phyloP scores from a whole-genome alignment of 2,888 invertebrate species.

The Rambutsinella grinnellia region DNA sequence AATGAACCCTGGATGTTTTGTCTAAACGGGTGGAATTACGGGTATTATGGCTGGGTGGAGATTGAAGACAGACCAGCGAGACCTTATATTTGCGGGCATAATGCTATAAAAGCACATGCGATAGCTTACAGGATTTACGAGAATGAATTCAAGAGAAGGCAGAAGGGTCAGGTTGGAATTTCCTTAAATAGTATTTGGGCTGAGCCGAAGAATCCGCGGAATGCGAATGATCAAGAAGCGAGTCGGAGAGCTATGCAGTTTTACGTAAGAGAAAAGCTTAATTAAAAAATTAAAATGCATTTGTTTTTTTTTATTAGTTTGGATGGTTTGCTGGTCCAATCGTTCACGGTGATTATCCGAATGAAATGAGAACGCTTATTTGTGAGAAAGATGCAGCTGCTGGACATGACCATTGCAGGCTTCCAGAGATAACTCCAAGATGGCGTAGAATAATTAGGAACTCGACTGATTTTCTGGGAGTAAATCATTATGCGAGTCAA shows the following conservation, averaged over 20 bases:
- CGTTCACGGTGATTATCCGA: slow-evolving; percentile 59
- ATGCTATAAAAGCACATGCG: slow-evolving; percentile 40
- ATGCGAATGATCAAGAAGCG: slow-evolving; percentile 41
- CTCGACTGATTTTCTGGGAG: slow-evolving; percentile 60
- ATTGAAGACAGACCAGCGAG: slow-evolving; percentile 43
- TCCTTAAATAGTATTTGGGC: slow-evolving; percentile 47
- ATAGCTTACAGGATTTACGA: slow-evolving; percentile 43
- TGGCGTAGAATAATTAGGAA: slow-evolving; percentile 62
- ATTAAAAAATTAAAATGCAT: background rate
- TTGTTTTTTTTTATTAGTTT: slow-evolving; percentile 35
- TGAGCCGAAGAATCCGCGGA: slow-evolving; percentile 30
- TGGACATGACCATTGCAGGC: slow-evolving; percentile 53
- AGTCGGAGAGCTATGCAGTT: slow-evolving; percentile 47
- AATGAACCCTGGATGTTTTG: slow-evolving; percentile 61
- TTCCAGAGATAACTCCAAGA: slow-evolving; percentile 56
- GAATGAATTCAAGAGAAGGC: slow-evolving; percentile 37
- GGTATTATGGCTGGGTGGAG: background rate
- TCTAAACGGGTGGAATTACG: slow-evolving; percentile 34
- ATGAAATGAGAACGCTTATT: slow-evolving; percentile 58
- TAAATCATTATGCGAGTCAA: slow-evolving; percentile 61
- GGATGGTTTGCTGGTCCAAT: slow-evolving; percentile 62
- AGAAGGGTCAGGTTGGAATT: slow-evolving; percentile 39
- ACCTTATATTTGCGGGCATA: slow-evolving; percentile 46
- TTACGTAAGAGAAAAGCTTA: slow-evolving; percentile 25
- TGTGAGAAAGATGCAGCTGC: slow-evolving; percentile 54